Base-by-base conservation (phyloP, 2,797 vertebrate genomes). In the Tokudaia tokunoshimensis region DNA sequence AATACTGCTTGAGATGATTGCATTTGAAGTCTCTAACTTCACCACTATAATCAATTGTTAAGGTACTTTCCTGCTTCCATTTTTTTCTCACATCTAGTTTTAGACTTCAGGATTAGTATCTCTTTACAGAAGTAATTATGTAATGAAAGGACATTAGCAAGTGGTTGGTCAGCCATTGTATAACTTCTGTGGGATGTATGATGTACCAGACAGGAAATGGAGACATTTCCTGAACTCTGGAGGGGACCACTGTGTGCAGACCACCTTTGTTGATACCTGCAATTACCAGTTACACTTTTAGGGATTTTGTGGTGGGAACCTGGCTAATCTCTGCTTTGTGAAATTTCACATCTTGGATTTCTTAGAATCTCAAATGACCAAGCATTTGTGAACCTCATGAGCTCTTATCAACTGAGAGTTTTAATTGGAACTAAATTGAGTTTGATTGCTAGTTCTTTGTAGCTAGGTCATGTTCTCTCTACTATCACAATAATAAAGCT, bases 81-180 rank as follows among this genome's bases (percentile, higher is more conserved):
- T 86, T 61, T 65, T 92, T 74, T 88, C 96, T 96, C 63, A 94
- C 11, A 63, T 74, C 26, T 3, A 50, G 29, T 96, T 74, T 89
- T 83, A 70, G 81, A 94, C 87, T 83, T 80, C 9, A 97, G 95
- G 96, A 97, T 98, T 95, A 93, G 94, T 97, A 0, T 81, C 92
- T 97, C 97, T 95, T 97, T 92, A 78, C 75, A 85, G 93, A 97
- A 96, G 96, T 97, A 98, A 97, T 98, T 97, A 97, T 95, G 70
- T 78, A 95, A 85, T 97, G 97, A 98, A 96, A 98, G 90, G 87
- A 97, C 72, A 63, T 95, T 97, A 94, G 75, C 65, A 88, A 89
- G 81, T 97, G 92, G 85, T 89, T 97, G 94, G 97, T 96, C 72
- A 24, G 41, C 67, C 75, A 1, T 96, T 97, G 92, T 97, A 20